A percentile compares a stretch with the other conserved stretches of the same genome.
These are phyloP conservation scores for Hyla sarda DNA, from an alignment of 2,113 vertebrate genomes.

Conservation along the genomic window DNA sequence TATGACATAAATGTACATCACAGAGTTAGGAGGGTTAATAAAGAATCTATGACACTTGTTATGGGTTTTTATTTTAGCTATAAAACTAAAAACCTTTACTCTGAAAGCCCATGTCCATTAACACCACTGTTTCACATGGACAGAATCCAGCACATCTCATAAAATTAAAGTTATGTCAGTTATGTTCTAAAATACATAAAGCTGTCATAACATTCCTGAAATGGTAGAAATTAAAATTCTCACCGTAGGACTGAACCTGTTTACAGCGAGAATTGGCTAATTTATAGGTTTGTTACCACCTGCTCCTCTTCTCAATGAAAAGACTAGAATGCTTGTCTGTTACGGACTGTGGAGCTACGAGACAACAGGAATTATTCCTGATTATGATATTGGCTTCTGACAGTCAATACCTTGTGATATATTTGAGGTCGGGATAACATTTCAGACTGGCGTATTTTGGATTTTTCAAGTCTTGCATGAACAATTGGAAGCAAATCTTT, in stretches of 20 bases:
- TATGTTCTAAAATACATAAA: slow-evolving; percentile 58
- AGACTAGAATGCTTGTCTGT: background rate
- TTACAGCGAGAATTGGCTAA: slow-evolving; percentile 50
- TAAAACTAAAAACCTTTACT: slow-evolving; percentile 18
- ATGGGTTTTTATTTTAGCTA: slow-evolving; percentile 20
- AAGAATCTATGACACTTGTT: background rate
- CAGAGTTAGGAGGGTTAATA: background rate
- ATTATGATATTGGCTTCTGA: slow-evolving; percentile 32
- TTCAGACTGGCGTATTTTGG: slow-evolving; percentile 27
- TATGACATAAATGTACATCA: too few relatives aligned
- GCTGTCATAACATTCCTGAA: slow-evolving; percentile 50
- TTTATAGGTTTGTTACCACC: slow-evolving; percentile 50
- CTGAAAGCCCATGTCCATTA: slow-evolving; percentile 40
- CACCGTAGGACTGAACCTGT: slow-evolving; percentile 31
- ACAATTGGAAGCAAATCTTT: slow-evolving; percentile 14
- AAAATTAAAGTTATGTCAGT: slow-evolving; percentile 57
- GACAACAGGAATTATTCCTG: slow-evolving; percentile 23
- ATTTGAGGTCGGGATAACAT: slow-evolving; percentile 23
- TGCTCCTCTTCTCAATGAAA: slow-evolving; percentile 25
- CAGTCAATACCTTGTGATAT: slow-evolving; percentile 37
- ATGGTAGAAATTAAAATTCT: slow-evolving; percentile 32
- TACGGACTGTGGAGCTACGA: slow-evolving; percentile 1
- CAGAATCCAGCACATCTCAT: slow-evolving; percentile 47
- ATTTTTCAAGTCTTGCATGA: slow-evolving; percentile 25
- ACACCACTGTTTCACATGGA: slow-evolving; percentile 54